Evolutionary conservation across 1,140 invertebrate genomes (phyloP).

Genomic region (Aphelenchoides fujianensis): DNA sequence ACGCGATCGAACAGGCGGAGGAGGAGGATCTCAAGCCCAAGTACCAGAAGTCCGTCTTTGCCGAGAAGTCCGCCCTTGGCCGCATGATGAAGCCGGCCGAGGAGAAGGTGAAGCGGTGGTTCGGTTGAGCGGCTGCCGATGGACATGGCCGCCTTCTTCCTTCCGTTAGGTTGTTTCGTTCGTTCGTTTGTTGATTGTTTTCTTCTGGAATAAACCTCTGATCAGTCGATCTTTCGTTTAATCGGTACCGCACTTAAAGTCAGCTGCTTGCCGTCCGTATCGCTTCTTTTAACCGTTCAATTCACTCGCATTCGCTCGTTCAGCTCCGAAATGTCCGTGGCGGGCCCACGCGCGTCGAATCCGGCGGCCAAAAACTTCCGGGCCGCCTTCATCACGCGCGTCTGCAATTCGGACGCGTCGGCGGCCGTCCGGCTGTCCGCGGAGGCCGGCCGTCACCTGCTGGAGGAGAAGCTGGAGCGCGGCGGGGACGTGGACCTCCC

Average conservation of each 20-base stretch:
- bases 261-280: too few species aligned
- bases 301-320: too few species aligned
- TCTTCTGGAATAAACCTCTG: constrained; percentile 2
- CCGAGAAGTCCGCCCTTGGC: constrained; percentile 41
- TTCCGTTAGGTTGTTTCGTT: background rate
- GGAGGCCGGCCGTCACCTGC: background rate
- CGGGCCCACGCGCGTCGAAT: background rate
- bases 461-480: background rate
- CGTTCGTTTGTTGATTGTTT: background rate
- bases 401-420: background rate
- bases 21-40: constrained; percentile 41
- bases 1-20: constrained; percentile 22
- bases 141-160: too few species aligned
- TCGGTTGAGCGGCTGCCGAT: background rate
- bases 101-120: background rate
- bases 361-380: background rate
- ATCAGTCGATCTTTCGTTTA: too few species aligned
- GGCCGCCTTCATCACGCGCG: background rate
- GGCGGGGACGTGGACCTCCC: background rate
- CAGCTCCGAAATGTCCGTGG: too few species aligned
- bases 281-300: background rate
- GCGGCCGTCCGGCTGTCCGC: background rate
- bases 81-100: constrained; percentile 46
- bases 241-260: too few species aligned
- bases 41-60: constrained; percentile 40